Evolutionary conservation across 2,797 vertebrate genomes (phyloP).

Genomic region (Lithobates sylvaticus): DNA sequence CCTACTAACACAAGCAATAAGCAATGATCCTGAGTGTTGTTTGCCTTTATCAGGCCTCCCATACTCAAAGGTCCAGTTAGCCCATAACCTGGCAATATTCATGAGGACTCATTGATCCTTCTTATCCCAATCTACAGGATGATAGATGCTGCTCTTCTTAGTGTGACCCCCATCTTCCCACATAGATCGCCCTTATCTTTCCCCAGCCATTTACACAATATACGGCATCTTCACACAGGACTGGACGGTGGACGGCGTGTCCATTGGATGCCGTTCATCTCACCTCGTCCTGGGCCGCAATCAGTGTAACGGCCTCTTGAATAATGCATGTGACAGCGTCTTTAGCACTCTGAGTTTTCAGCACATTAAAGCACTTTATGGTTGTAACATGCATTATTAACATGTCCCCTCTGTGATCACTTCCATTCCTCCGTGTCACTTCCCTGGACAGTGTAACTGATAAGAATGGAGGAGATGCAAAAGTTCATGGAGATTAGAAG

Average conservation of each 20-base stretch:
- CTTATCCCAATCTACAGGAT: conserved; percentile 15
- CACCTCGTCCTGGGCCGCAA: background rate
- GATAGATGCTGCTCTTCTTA: background rate
- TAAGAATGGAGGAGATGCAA: background rate
- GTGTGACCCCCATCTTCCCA: background rate
- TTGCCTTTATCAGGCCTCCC: too few species aligned
- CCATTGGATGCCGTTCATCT: background rate
- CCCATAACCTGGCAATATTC: background rate
- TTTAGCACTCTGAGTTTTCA: conserved; percentile 44
- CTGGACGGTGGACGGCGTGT: background rate
- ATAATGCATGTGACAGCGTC: conserved; percentile 50
- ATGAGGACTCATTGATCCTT: conserved; percentile 8
- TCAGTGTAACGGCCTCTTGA: conserved; percentile 14
- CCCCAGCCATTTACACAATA: conserved; percentile 4
- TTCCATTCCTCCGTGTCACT: background rate
- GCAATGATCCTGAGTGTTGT: too few species aligned
- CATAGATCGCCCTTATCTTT: conserved; percentile 23
- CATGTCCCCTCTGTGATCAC: conserved; percentile 20
- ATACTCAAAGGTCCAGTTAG: too few species aligned
- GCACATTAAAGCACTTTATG: conserved; percentile 41
- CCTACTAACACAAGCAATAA: too few species aligned
- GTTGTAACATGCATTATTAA: conserved; percentile 42
- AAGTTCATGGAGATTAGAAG: too few species aligned
- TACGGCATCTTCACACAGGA: background rate
- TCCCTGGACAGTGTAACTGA: background rate